Evolutionary conservation across 2,888 invertebrate species (phyloP).

Genomic region (Julus scandinavius): DNA sequence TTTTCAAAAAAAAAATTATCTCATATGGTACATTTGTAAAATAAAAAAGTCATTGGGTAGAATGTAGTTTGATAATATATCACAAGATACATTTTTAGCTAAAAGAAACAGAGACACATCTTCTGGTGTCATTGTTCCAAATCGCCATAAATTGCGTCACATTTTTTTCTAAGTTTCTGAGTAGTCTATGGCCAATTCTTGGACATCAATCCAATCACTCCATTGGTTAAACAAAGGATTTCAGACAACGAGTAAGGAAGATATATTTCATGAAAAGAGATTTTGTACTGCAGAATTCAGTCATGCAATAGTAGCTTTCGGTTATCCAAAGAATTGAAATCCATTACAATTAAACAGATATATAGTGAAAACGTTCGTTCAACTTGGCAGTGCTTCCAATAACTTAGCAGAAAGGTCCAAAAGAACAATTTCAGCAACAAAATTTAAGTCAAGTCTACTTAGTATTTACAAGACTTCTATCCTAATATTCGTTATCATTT

Average conservation of each 20-base stretch:
- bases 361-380: neutral
- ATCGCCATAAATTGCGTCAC: neutral
- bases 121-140: neutral
- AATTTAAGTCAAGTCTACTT: no score
- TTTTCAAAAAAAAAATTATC: neutral
- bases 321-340: neutral
- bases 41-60: neutral
- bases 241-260: neutral
- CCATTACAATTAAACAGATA: slow-evolving; percentile 8
- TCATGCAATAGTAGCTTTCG: neutral
- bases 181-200: neutral
- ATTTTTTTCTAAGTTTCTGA: neutral
- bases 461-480: no score
- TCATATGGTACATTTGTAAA: neutral
- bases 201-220: neutral
- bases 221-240: slow-evolving; percentile 6
- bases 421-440: no score
- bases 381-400: no score
- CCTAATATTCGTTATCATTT: no score
- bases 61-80: neutral
- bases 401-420: no score
- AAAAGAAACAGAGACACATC: neutral
- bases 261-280: neutral
- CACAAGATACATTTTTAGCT: neutral
- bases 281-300: neutral